Evolutionary conservation across 2,797 vertebrate genomes (phyloP), one percentile per base, ranked within the genome.

Genomic region (Epinephelus malabaricus): DNA sequence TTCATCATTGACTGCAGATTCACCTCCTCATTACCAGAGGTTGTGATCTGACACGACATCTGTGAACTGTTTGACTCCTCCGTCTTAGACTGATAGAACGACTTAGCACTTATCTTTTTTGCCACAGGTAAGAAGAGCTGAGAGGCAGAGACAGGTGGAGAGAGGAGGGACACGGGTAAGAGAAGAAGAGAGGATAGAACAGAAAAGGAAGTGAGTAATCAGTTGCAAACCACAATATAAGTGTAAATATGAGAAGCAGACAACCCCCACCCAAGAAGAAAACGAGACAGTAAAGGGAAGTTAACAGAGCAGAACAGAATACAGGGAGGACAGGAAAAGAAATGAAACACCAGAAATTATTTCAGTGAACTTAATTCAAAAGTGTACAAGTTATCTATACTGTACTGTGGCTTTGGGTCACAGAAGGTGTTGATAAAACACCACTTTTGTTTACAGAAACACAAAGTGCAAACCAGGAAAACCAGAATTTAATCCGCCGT

Each of bases 41-140:
- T 78, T 82, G 95, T 96, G 96, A 98, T 97, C 95, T 97, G 96
- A 95, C 97, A 98, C 76, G 96, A 97, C 96, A 97, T 95, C 96
- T 96, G 97, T 90, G 97, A 96, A 95, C 96, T 97, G 92, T 97
- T 97, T 93, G 96, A 97, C 88, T 98, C 96, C 96, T 97, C 96
- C 95, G 93, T 97, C 94, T 97, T 96, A 96, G 96, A 97, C 96
- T 97, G 96, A 97, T 96, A 98, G 96, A 97, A 98, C 85, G 95
- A 97, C 95, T 97, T 95, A 90, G 97, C 90, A 94, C 96, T 97
- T 95, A 97, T 96, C 94, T 96, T 97, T 96, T 96, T 95, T 94
- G 95, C 95, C 96, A 97, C 91, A 94, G 97, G 96, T 91, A 97
- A 96, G 95, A 97, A 94, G 94, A 96, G 96, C 97, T 97, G 96